A percentile compares a stretch with the other conserved stretches of the same genome.
phyloP scores from a whole-genome alignment of 2,888 invertebrate species.

The Thumatha senex region DNA sequence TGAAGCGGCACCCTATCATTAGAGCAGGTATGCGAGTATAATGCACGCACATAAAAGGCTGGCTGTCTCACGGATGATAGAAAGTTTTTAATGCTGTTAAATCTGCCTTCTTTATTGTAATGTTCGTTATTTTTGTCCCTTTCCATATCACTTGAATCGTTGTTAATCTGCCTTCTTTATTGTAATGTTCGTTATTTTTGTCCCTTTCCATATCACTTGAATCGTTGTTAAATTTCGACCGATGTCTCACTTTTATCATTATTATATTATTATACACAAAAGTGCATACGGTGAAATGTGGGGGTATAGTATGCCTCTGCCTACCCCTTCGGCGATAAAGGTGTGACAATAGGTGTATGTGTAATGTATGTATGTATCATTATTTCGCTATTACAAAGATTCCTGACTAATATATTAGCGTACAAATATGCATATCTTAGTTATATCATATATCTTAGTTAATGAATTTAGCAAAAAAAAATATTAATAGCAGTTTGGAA shows the following conservation, averaged over 20 bases:
- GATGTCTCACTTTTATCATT: slow-evolving; percentile 26
- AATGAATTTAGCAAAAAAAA: slow-evolving; percentile 28
- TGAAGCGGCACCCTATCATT: slow-evolving; percentile 68
- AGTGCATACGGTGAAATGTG: no score
- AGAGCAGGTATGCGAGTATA: slow-evolving; percentile 63
- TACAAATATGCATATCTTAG: slow-evolving; percentile 16
- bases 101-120: slow-evolving; percentile 39
- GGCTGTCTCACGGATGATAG: slow-evolving; percentile 54
- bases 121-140: slow-evolving; percentile 30
- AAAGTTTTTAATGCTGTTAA: slow-evolving; percentile 55
- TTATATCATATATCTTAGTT: no score
- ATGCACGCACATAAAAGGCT: slow-evolving; percentile 46
- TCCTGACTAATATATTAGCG: slow-evolving; percentile 18
- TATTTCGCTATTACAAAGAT: slow-evolving; percentile 17
- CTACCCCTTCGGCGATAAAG: no score
- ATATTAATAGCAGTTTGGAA: slow-evolving; percentile 17
- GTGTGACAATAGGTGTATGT: no score
- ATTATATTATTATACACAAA: no score
- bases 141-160: no score
- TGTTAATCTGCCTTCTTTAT: slow-evolving; percentile 39
- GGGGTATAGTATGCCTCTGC: no score
- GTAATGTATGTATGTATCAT: slow-evolving; percentile 9
- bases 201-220: slow-evolving; percentile 19
- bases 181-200: slow-evolving; percentile 33
- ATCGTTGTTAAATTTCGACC: slow-evolving; percentile 23